A percentile compares a stretch with the other conserved stretches of the same genome.
Evolutionary conservation across 2,888 invertebrate genomes (phyloP).

Genomic region (Sinotaia quadrata): DNA sequence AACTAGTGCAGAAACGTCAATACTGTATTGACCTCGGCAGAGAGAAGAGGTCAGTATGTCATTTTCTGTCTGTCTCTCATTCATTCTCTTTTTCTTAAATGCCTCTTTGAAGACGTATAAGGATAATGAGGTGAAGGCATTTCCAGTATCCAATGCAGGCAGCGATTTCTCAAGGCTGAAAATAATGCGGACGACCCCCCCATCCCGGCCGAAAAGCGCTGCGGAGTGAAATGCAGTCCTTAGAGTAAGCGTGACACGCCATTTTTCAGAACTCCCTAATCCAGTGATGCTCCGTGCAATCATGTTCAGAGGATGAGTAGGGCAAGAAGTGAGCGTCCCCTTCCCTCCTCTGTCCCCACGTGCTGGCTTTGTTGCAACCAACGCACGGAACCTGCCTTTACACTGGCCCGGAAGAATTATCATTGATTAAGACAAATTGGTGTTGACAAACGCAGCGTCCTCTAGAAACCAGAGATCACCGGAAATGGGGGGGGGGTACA

Average conservation of each 20-base stretch:
- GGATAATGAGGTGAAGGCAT: no score
- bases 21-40: no score
- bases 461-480: slow-evolving; percentile 38
- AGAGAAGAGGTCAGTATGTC: no score
- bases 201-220: no score
- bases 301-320: slow-evolving; percentile 5
- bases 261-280: slow-evolving; percentile 17
- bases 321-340: slow-evolving; percentile 11
- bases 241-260: slow-evolving; percentile 1
- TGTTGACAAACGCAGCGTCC: slow-evolving; percentile 39
- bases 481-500: slow-evolving; percentile 37
- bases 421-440: slow-evolving; percentile 46
- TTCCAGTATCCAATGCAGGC: no score
- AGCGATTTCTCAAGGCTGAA: no score
- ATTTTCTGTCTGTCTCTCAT: no score
- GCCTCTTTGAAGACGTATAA: no score
- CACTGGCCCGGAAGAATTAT: slow-evolving; percentile 41
- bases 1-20: no score
- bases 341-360: not conserved
- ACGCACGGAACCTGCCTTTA: slow-evolving; percentile 25
- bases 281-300: not conserved
- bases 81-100: no score
- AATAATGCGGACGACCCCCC: no score
- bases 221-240: no score
- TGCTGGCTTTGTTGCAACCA: slow-evolving; percentile 37